These are phyloP conservation scores for Druceiella hillmani DNA, from an alignment of 2,888 invertebrate species.

Conservation along the genomic window DNA sequence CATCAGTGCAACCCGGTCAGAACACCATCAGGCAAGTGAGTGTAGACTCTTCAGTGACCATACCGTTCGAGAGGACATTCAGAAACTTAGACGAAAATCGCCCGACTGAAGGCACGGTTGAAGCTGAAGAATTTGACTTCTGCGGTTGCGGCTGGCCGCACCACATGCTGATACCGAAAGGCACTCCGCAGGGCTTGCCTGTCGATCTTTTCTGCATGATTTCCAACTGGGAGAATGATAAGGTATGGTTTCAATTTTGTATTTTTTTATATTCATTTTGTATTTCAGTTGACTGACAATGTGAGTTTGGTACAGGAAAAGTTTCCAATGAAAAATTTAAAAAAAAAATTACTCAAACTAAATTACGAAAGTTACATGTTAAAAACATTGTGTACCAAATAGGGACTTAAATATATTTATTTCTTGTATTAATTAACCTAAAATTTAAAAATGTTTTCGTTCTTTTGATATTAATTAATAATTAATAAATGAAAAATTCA, in stretches of 20 bases:
- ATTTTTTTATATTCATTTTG: too few species aligned
- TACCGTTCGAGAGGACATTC: constrained; percentile 79
- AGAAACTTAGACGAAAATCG: constrained; percentile 58
- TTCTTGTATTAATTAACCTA: too few species aligned
- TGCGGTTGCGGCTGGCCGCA: constrained; percentile 89
- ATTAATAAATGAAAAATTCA: too few species aligned
- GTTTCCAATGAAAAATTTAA: too few species aligned
- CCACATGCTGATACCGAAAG: constrained; percentile 73
- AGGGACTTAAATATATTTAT: too few species aligned
- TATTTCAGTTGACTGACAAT: too few species aligned
- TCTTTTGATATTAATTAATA: too few species aligned
- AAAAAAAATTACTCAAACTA: too few species aligned
- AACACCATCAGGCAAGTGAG: constrained; percentile 64
- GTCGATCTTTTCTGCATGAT: constrained; percentile 74
- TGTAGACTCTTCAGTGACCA: constrained; percentile 70
- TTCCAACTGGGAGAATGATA: constrained; percentile 64
- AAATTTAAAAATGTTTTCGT: too few species aligned
- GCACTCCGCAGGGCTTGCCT: constrained; percentile 57
- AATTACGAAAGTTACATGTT: too few species aligned
- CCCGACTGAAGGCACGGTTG: constrained; percentile 51
- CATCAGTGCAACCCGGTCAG: constrained; percentile 59
- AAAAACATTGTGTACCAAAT: too few species aligned
- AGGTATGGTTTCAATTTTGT: constrained; percentile 37
- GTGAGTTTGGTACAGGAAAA: too few species aligned
- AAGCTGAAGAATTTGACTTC: constrained; percentile 62